Base-by-base conservation (phyloP, 2,888 invertebrate genomes). In the Erynnis tages region DNA sequence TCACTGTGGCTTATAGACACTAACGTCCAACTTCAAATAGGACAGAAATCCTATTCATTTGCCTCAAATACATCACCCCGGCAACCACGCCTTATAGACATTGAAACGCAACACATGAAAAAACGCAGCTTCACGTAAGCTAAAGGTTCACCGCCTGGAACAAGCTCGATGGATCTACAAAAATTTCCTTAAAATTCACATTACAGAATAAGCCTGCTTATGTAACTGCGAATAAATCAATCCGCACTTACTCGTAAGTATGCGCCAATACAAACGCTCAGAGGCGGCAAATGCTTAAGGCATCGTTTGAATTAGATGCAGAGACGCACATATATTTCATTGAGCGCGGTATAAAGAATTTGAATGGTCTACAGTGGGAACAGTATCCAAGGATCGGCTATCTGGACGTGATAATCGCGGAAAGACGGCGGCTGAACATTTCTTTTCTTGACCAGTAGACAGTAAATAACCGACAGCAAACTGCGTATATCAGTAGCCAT, bases 381-480 rank as follows among this genome's bases (percentile, higher is more conserved):
- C 54, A 58, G 54, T 60, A 71, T 69, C 69, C 68, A 64, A 57
- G 67, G 61, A 67, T 67, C 67, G 72, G 69, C 72, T 71, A 77
- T 77, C 66, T 70, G 63, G 67, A 70, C 76, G 77, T 71, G 76
- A 82, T 79, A 80, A 82, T 79, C 79, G 70, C 71, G 55, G 50
- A 54, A 55, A 54, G 58, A 58, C 56, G 60, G 60, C 60, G 50
- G 61, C 62, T 62, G 55, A 57, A 62, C 59, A 59, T 61, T 63
- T 57, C 61, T 62, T 62, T 65, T 60, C 59, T 56, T 54, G 53
- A 54, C 32, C 23, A 19, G 34, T 11, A 13, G 58, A 68, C 67
- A 69, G 72, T 80, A 79, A 79, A 79, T 77, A 79, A 71, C 71
- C 74, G 73, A 71, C 55, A 41, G 4, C n/a, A 17, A 6, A 35